Percentiles rank a stretch among this genome's conserved stretches.
Conservation (phyloP, 2,888 invertebrate species). For the Lithophane semibrunnea region DNA sequence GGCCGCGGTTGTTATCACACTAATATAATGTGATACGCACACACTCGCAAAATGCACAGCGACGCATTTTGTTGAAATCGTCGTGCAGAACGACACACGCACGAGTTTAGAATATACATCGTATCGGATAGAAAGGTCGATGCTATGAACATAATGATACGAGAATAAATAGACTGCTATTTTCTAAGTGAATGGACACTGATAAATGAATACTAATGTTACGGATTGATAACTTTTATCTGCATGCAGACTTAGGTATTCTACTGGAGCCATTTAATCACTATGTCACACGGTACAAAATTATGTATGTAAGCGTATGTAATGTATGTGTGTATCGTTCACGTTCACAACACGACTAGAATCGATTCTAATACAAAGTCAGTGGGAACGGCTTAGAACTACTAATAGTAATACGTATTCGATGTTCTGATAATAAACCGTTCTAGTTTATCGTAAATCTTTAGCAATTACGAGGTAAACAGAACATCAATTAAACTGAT, state of each 20-base stretch:
- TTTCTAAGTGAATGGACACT: conserved; percentile 59
- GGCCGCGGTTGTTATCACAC: conserved; percentile 53
- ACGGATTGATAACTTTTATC: conserved; percentile 59
- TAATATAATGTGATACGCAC: conserved; percentile 45
- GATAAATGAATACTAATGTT: conserved; percentile 62
- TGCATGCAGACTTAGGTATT: conserved; percentile 46
- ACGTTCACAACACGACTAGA: conserved; percentile 55
- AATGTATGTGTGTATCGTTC: conserved; percentile 44
- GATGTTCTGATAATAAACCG: conserved; percentile 38
- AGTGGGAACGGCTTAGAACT: conserved; percentile 48
- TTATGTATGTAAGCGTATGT: conserved; percentile 49
- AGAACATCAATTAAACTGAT: conserved; percentile 34
- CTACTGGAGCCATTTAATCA: conserved; percentile 44
- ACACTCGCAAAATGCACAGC: conserved; percentile 41
- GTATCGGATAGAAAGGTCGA: conserved; percentile 59
- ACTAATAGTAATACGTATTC: conserved; percentile 41
- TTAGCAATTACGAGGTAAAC: conserved; percentile 37
- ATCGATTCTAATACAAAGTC: conserved; percentile 56
- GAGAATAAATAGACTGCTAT: conserved; percentile 61
- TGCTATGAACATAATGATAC: conserved; percentile 57
- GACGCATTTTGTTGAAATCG: conserved; percentile 56
- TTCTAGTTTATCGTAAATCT: conserved; percentile 33
- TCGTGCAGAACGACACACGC: conserved; percentile 52
- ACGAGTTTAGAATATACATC: conserved; percentile 54
- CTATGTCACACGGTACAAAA: conserved; percentile 46